These are phyloP conservation scores for Zaprionus ghesquierei DNA, from an alignment of 1,140 invertebrate genomes.

Conservation along the genomic window DNA sequence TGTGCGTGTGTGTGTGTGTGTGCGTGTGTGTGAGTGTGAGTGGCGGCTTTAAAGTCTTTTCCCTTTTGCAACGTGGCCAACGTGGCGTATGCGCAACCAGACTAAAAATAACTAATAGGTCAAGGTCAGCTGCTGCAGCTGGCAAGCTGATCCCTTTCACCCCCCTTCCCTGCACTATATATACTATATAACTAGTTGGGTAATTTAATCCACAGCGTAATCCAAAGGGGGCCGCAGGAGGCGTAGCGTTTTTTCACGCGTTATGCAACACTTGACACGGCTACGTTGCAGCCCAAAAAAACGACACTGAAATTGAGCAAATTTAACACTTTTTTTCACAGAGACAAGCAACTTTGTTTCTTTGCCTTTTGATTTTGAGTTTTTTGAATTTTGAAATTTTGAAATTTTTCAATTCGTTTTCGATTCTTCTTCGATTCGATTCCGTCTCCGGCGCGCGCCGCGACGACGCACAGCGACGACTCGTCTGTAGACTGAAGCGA, in stretches of 20 bases:
- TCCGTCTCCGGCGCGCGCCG: slow-evolving; percentile 16
- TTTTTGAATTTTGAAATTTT: background rate
- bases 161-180: background rate
- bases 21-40: no score
- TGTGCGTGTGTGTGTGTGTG: slow-evolving; percentile 9
- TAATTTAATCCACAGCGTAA: slow-evolving; percentile 13
- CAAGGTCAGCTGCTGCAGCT: slow-evolving; percentile 59
- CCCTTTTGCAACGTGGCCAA: slow-evolving; percentile 10
- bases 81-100: slow-evolving; percentile 22
- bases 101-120: slow-evolving; percentile 69
- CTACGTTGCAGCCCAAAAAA: background rate
- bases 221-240: background rate
- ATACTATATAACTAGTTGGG: background rate
- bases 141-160: slow-evolving; percentile 20
- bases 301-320: background rate
- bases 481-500: slow-evolving; percentile 5
- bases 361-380: background rate
- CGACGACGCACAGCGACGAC: background rate
- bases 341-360: no score
- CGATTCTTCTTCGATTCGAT: no score
- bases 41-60: slow-evolving; percentile 16
- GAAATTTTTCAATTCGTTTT: background rate
- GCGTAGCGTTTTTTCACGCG: background rate
- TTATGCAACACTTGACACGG: slow-evolving; percentile 41
- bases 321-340: background rate